A percentile compares a stretch with the other conserved stretches of the same genome.
These are phyloP conservation scores for Zaprionus ghesquierei DNA, from an alignment of 1,140 invertebrate species.

Conservation along the genomic window DNA sequence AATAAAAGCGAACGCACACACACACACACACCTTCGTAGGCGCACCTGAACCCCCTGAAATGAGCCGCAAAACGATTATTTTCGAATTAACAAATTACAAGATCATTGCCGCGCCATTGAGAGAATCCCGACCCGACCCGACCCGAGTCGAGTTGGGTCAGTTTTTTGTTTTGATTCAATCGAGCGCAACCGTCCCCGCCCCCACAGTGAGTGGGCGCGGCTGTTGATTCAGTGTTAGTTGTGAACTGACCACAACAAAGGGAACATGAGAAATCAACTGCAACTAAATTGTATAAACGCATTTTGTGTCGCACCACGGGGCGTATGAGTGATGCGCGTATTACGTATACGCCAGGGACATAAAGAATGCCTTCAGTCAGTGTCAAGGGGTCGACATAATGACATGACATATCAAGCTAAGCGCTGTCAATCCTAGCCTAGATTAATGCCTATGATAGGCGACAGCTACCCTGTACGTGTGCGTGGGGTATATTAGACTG, in stretches of 20 bases:
- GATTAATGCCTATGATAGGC: neutral
- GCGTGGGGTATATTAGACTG: too few relatives aligned
- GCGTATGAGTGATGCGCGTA: slow-evolving; percentile 55
- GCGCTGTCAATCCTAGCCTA: neutral
- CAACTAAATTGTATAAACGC: slow-evolving; percentile 10
- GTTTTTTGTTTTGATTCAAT: slow-evolving; percentile 44
- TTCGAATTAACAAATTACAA: slow-evolving; percentile 78
- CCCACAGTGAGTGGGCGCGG: slow-evolving; percentile 10
- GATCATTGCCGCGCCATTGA: slow-evolving; percentile 68
- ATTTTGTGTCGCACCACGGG: slow-evolving; percentile 10
- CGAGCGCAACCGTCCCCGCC: slow-evolving; percentile 60
- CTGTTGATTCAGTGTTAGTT: slow-evolving; percentile 30
- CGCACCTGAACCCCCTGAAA: slow-evolving; percentile 17
- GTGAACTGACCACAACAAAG: slow-evolving; percentile 46
- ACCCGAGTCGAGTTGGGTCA: slow-evolving; percentile 35
- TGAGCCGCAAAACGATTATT: slow-evolving; percentile 57
- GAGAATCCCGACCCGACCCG: slow-evolving; percentile 8
- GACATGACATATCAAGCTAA: neutral
- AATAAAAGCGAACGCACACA: slow-evolving; percentile 38
- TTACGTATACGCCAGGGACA: slow-evolving; percentile 62
- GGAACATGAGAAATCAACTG: neutral
- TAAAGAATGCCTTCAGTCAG: slow-evolving; percentile 44
- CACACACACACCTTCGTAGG: neutral
- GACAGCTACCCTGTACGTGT: neutral
- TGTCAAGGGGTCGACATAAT: slow-evolving; percentile 37